Conservation (phyloP, 2,797 vertebrate species). For the Tauraco hartlaubi region DNA sequence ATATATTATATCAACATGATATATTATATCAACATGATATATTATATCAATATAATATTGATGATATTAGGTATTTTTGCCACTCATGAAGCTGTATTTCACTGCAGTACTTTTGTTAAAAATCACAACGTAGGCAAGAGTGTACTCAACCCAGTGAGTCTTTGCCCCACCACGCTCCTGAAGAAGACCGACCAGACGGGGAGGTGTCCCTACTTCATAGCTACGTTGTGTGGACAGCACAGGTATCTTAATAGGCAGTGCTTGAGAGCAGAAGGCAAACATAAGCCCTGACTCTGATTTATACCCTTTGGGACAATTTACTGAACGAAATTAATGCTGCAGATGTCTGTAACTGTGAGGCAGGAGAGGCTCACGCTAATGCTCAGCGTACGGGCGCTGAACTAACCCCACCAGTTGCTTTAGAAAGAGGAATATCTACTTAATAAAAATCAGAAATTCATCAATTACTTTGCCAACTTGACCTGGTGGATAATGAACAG, state of each 20-base stretch:
- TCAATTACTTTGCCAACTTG: neutral
- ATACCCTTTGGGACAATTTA: neutral
- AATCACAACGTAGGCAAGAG: neutral
- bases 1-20: too few species aligned
- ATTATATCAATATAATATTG: neutral
- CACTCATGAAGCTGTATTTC: neutral
- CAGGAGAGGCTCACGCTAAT: neutral
- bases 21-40: too few species aligned
- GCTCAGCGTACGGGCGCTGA: neutral
- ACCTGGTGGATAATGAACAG: neutral
- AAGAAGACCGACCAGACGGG: neutral
- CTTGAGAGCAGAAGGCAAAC: neutral
- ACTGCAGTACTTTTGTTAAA: neutral
- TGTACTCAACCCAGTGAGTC: neutral
- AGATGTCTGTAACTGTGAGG: neutral
- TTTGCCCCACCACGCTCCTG: neutral
- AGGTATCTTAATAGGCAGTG: fast-evolving
- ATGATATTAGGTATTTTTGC: neutral
- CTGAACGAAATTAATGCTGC: neutral
- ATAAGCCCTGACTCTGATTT: neutral
- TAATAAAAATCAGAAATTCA: neutral
- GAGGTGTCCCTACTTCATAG: fast-evolving
- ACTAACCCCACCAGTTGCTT: neutral
- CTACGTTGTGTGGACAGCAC: neutral
- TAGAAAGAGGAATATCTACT: neutral